A percentile compares a stretch with the other conserved stretches of the same genome.
These are phyloP conservation scores for Apistogramma diplotaenia DNA, from an alignment of 2,113 vertebrate species.

Conservation along the genomic window DNA sequence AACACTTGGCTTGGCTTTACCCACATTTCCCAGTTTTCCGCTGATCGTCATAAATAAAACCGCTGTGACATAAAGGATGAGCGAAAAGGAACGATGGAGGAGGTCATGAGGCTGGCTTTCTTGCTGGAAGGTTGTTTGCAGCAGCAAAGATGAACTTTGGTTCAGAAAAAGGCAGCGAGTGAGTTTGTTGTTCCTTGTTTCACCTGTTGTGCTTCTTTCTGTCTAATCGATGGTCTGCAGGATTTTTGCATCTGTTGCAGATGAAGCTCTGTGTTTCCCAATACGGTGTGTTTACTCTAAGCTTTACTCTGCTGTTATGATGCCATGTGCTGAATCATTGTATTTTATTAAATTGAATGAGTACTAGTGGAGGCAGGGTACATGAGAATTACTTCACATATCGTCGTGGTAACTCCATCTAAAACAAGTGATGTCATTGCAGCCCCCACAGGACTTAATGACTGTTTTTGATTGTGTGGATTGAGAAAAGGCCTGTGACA, in stretches of 20 bases:
- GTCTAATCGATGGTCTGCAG: neutral
- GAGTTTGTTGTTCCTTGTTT: neutral
- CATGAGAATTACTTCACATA: neutral
- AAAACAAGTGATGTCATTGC: neutral
- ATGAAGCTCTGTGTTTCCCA: too few relatives aligned
- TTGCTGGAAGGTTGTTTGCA: neutral
- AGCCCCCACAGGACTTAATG: neutral
- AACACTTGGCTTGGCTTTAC: too few relatives aligned
- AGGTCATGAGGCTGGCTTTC: neutral
- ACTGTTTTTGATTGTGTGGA: neutral
- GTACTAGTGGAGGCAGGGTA: neutral
- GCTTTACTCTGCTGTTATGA: neutral
- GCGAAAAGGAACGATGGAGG: neutral
- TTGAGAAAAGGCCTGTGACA: neutral
- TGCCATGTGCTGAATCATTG: neutral
- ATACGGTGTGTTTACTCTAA: too few relatives aligned
- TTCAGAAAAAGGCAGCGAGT: neutral
- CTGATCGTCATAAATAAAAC: neutral
- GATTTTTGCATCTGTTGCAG: too few relatives aligned
- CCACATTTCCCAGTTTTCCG: neutral
- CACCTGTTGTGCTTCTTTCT: neutral
- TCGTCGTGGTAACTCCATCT: neutral
- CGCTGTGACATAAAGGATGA: neutral
- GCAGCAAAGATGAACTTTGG: neutral
- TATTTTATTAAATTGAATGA: fast-evolving